Evolutionary conservation across 2,797 vertebrate genomes (phyloP), one percentile per base, ranked within the genome.

Genomic region (Aplochiton taeniatus): DNA sequence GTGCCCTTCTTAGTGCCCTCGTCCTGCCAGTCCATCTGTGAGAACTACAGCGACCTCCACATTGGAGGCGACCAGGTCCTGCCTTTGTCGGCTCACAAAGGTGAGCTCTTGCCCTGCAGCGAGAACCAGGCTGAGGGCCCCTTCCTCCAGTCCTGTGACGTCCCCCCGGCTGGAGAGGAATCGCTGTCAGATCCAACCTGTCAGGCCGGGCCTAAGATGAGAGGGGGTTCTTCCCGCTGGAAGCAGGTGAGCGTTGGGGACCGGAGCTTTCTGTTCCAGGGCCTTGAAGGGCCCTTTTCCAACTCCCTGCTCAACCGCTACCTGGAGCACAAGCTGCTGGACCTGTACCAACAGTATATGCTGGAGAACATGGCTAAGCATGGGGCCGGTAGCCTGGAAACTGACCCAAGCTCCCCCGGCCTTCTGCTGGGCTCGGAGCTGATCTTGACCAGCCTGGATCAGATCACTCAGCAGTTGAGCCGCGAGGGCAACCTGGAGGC

Each of bases 31-130:
- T 97, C 96, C 88, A 95, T 98, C 81, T 99, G 94, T 77, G 92
- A 95, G 76, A 94, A 99, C 86, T 98, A 98, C 87, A 98, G 93
- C 0, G 97, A 98, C 81, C 86, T 99, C 77, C 94, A 96, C 19
- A 96, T 99, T 43, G 95, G 94, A 0, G 97, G 97, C 0, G 97
- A 94, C 76, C 96, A 96, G 0, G 96, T 99, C 53, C 77, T 98
- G 83, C 95, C 96, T 0, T 89, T 98, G 7, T 94, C 86, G 63
- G 93, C 93, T 1, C 89, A 87, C 53, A 80, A 88, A 0, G 91
- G 88, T 0, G 91, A 94, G 69, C 92, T 93, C 46, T 87, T 88
- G 45, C 84, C 88, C 0, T 82, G 91, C 62, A 82, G 84, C 50
- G 89, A 92, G 4, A 84, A 86, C 48, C 78, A 84, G 58, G 82